Evolutionary conservation across 2,113 vertebrate species (phyloP), one percentile per base, ranked within the genome.

Genomic region (Orthonyx spaldingii): DNA sequence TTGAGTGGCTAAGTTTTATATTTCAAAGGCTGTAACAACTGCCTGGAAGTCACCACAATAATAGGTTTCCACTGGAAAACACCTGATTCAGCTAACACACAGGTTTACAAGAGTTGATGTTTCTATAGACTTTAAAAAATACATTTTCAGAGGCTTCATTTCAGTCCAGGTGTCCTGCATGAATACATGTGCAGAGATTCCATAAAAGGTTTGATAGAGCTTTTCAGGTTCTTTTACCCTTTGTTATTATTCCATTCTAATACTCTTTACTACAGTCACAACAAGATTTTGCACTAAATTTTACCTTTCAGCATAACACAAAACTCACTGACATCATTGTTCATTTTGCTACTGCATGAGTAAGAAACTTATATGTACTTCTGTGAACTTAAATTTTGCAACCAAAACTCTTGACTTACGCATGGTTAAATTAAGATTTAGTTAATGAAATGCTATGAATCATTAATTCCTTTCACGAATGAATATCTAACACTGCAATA

Each of bases 71-170:
- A 28, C 44, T 32, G 41, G 39, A 72, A 55, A 93, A 68, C 8
- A 30, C 27, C n/a, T 35, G 11, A 6, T 52, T 83, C 23, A 28
- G 26, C 11, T 30, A 55, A 64, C 1, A 1, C 3, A 21, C 17
- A 69, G 23, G 56, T 60, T 61, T n/a, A 76, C 47, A 57, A 24
- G 23, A 56, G 6, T 20, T 35, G 37, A 24, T 1, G 4, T 42
- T 79, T 39, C 18, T 6, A 53, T 1, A 27, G 22, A 20, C 7
- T 37, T 5, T 0, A 7, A 65, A 64, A 75, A 11, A 7, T 42
- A 30, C 13, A 13, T 64, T 88, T 87, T 69, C 33, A 85, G 30
- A 50, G 37, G 17, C 6, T 56, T 47, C 7, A 35, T 47, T 85
- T 82, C 70, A 82, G 66, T 74, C 16, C 33, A 39, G 2, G 5